phyloP scores from a whole-genome alignment of 1,140 invertebrate genomes.

The Macrobrachium nipponense region DNA sequence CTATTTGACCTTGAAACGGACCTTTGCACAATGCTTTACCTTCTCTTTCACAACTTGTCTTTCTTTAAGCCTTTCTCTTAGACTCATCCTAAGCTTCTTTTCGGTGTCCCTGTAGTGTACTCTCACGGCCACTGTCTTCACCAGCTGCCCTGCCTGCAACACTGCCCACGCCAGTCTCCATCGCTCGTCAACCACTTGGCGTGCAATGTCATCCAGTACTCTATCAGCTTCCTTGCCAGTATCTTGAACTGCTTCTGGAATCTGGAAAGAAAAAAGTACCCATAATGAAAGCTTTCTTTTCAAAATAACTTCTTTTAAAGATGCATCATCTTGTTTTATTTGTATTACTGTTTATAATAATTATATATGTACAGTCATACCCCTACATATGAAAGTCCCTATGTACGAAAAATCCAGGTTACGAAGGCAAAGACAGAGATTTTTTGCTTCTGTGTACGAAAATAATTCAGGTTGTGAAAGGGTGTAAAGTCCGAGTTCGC shows the following conservation, averaged over 20 bases:
- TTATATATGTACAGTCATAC: no score
- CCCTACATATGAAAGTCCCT: no score
- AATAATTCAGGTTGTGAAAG: no score
- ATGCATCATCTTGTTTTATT: no score
- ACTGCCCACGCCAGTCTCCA: slow-evolving; percentile 49
- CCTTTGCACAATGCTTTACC: background rate
- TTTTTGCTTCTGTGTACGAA: no score
- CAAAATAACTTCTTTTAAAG: no score
- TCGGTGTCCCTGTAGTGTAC: slow-evolving; percentile 37
- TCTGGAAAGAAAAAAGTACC: background rate
- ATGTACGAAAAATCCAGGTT: no score
- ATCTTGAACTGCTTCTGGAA: slow-evolving; percentile 30
- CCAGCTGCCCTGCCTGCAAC: slow-evolving; percentile 40
- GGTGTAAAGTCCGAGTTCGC: no score
- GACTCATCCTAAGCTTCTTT: slow-evolving; percentile 23
- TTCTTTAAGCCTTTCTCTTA: slow-evolving; percentile 36
- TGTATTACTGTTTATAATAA: background rate
- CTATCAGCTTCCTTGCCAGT: slow-evolving; percentile 11
- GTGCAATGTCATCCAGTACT: background rate
- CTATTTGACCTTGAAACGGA: background rate
- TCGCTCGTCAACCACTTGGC: slow-evolving; percentile 20
- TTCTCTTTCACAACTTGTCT: slow-evolving; percentile 34
- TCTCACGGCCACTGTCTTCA: slow-evolving; percentile 27
- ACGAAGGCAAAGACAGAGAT: no score
- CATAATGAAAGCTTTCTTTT: background rate